Base-by-base conservation (phyloP, 2,797 vertebrate genomes). In the Brachyrhaphis roseni region DNA sequence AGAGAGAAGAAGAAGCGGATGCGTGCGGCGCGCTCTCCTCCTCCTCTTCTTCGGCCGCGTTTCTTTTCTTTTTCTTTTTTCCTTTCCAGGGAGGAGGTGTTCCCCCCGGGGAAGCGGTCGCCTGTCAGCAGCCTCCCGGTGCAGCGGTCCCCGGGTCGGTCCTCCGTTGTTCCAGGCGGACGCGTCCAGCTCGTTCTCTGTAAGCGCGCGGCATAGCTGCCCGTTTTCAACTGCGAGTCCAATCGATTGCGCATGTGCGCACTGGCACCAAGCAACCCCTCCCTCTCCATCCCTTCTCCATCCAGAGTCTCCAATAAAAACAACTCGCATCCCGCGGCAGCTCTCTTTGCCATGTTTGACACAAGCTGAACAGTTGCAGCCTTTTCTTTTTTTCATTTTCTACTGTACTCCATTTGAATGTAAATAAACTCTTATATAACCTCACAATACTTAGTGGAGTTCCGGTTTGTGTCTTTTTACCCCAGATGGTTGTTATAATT, bases 151-250 rank as follows among this genome's bases (percentile, higher is more conserved):
- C 90, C 90, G 89, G 91, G 85, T 87, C 81, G 79, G 86, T 94
- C 90, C 91, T 92, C 89, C 87, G 79, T 86, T 82, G 89, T 87
- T 93, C 91, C 88, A 82, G 89, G 89, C 85, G 87, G 91, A 94
- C 93, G 90, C 92, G 92, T 94, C 92, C 93, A 89, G 89, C 92
- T 86, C 82, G 87, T 80, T 87, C 81, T 92, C 92, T 90, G 91
- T 87, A 82, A 13, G 79, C 90, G 90, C 91, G 92, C 93, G 94
- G 93, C 94, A 96, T 95, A 93, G 91, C 95, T 95, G 94, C 92
- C 89, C 92, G 95, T 95, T 96, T 95, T 96, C 95, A 94, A 95
- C 86, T 88, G 90, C 59, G 87, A 78, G 91, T 94, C 92, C 87
- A 86, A 85, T 81, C 78, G 39, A 91, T 41, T 92, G 95, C 95